Conservation (phyloP, 2,113 vertebrate species). For the Aegithalos caudatus region DNA sequence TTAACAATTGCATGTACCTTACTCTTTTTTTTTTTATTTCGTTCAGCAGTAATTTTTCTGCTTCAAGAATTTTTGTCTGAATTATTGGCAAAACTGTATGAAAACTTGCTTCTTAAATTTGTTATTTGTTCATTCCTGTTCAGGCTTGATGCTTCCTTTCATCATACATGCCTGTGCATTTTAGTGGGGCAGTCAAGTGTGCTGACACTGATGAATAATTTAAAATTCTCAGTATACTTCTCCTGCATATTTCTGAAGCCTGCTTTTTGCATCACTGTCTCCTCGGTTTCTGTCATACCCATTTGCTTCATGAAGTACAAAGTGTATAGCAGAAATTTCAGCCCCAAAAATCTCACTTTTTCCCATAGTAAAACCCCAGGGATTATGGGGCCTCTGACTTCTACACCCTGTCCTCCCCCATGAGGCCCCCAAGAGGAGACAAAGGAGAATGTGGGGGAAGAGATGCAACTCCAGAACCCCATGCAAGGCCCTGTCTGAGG, state of each 20-base stretch:
- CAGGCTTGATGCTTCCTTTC: neutral
- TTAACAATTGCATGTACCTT: neutral
- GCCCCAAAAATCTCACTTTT: neutral
- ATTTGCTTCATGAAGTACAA: neutral
- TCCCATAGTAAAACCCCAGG: neutral
- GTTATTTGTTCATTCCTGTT: neutral
- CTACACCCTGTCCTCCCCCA: neutral
- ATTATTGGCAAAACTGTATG: neutral
- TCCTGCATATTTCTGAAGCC: neutral
- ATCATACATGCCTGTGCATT: neutral
- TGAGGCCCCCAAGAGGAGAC: neutral
- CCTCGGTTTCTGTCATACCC: neutral
- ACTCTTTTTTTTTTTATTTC: neutral
- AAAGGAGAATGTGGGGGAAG: accelerated
- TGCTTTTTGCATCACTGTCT: neutral
- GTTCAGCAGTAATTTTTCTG: neutral
- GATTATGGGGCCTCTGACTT: accelerated
- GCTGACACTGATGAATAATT: neutral
- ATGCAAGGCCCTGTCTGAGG: neutral
- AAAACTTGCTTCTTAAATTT: neutral
- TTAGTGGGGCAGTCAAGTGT: neutral
- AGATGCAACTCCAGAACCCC: neutral
- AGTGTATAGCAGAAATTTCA: neutral
- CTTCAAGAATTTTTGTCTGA: neutral
- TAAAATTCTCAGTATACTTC: neutral